phyloP scores from a whole-genome alignment of 2,113 vertebrate species.

The Zapornia atra region DNA sequence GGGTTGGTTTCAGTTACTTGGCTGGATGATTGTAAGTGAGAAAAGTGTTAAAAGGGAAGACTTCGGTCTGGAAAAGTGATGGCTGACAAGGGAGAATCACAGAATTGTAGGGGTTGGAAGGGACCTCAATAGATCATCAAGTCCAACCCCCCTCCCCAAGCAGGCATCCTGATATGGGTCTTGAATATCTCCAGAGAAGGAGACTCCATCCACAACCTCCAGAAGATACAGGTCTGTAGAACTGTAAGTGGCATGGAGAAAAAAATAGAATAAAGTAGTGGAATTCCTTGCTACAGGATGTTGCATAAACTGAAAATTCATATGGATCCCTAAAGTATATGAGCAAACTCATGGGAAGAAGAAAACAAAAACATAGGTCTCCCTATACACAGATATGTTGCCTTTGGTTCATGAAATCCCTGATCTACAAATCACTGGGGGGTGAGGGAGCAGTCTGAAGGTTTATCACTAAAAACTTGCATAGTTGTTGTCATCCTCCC shows the following conservation, averaged over 20 bases:
- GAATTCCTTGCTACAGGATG: not conserved
- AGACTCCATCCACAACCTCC: no score
- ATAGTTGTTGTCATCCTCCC: not conserved
- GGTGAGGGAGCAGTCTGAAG: not conserved
- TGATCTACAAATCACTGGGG: not conserved
- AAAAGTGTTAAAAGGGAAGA: not conserved
- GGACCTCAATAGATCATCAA: no score
- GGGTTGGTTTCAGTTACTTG: not conserved
- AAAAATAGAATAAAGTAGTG: not conserved
- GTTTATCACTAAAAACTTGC: not conserved
- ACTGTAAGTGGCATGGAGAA: not conserved
- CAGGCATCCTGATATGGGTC: no score
- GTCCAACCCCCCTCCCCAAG: no score
- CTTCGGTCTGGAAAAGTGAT: not conserved
- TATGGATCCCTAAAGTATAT: not conserved
- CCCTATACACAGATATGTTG: not conserved
- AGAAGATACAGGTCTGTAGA: accelerated
- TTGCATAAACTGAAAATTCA: not conserved
- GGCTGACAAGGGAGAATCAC: not conserved
- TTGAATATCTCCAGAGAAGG: no score
- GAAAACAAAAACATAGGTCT: not conserved
- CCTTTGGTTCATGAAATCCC: not conserved
- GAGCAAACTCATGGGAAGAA: not conserved
- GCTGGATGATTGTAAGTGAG: not conserved
- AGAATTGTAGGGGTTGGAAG: no score